Evolutionary conservation across 2,797 vertebrate genomes (phyloP).

Genomic region (Tapirus indicus): DNA sequence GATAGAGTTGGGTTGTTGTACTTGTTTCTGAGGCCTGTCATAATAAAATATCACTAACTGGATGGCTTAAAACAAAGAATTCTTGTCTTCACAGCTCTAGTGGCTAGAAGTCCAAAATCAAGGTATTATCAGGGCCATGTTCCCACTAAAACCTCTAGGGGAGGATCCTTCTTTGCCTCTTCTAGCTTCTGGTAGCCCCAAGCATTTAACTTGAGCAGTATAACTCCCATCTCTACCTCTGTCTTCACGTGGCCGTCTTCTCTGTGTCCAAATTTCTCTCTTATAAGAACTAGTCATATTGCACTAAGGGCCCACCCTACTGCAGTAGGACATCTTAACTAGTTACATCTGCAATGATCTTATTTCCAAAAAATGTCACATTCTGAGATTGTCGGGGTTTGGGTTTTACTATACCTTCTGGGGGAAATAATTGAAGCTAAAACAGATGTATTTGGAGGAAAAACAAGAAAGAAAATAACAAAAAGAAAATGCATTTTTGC

Average conservation of each 20-base stretch:
- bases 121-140: neutral
- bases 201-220: neutral
- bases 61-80: neutral
- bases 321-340: neutral
- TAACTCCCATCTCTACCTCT: neutral
- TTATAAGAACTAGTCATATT: neutral
- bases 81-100: neutral
- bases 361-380: neutral
- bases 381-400: neutral
- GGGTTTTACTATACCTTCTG: neutral
- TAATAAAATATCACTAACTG: neutral
- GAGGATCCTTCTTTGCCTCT: neutral
- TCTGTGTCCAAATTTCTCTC: neutral
- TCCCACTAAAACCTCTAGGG: neutral
- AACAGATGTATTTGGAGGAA: neutral
- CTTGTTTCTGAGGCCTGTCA: neutral
- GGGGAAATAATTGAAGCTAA: neutral
- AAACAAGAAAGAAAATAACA: neutral
- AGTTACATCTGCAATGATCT: neutral
- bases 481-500: neutral
- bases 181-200: neutral
- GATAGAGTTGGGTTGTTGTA: neutral
- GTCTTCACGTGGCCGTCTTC: neutral
- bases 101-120: neutral
- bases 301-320: neutral